Evolutionary conservation across 2,113 vertebrate genomes (phyloP).

Genomic region (Dromiciops gliroides): DNA sequence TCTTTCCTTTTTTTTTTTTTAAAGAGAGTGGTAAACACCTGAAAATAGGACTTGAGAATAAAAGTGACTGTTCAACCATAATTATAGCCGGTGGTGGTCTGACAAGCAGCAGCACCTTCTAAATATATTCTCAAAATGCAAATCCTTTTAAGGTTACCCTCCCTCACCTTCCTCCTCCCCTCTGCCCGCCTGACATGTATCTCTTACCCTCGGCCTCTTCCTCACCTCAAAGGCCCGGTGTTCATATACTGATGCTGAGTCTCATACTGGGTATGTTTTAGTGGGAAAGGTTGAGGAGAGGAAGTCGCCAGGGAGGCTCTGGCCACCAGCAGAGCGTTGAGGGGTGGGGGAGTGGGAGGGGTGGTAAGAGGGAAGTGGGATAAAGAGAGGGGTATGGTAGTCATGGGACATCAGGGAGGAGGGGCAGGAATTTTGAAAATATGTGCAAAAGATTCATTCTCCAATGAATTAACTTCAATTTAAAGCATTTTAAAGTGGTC

Average conservation of each 20-base stretch:
- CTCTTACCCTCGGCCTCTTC: rapidly evolving
- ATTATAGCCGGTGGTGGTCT: constrained; percentile 32
- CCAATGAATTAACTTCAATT: not conserved
- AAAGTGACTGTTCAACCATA: constrained; percentile 54
- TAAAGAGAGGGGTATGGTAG: not conserved
- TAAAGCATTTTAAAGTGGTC: constrained; percentile 16
- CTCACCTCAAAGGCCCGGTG: not conserved
- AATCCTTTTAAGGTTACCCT: not conserved
- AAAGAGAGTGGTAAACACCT: constrained; percentile 62
- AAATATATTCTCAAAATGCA: not conserved
- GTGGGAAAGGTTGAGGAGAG: not conserved
- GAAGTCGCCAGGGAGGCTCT: not conserved
- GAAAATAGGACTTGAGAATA: constrained; percentile 44
- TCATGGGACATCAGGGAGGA: not conserved
- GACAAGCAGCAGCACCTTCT: constrained; percentile 15
- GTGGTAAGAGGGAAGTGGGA: not conserved
- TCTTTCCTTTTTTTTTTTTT: not conserved
- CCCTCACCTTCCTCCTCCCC: not conserved
- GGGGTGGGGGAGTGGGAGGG: too few relatives aligned
- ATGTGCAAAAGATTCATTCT: not conserved
- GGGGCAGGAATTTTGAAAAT: not conserved
- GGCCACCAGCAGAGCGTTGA: not conserved
- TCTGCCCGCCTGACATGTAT: not conserved
- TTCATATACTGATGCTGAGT: not conserved
- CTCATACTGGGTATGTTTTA: not conserved